Conservation (phyloP, 2,113 vertebrate species). For the Oplegnathus fasciatus region DNA sequence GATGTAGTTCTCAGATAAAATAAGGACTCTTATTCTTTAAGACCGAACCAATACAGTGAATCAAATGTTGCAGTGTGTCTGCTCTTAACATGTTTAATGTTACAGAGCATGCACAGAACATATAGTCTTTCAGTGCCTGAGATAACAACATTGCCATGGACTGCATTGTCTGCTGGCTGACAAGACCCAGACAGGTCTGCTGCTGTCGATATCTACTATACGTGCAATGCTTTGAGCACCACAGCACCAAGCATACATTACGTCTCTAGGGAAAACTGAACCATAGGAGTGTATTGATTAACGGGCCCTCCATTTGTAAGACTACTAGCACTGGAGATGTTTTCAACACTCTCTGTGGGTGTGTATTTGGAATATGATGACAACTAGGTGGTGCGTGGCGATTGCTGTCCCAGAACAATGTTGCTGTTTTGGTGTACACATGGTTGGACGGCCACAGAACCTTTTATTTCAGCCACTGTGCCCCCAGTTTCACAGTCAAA, state of each 20-base stretch:
- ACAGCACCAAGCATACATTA: conserved; percentile 42
- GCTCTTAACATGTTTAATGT: conserved; percentile 3
- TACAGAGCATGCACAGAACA: conserved; percentile 9
- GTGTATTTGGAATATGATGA: conserved; percentile 24
- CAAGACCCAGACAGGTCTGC: conserved; percentile 25
- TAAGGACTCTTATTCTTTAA: background rate
- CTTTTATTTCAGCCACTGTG: background rate
- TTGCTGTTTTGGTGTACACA: background rate
- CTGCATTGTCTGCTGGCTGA: conserved; percentile 23
- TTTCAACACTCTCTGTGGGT: background rate
- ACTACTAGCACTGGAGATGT: conserved; percentile 4
- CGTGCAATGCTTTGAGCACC: conserved; percentile 19
- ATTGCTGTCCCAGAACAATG: background rate
- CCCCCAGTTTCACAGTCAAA: background rate
- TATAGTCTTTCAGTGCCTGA: conserved; percentile 2
- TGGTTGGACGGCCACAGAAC: background rate
- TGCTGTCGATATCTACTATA: conserved; percentile 32
- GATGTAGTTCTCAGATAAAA: background rate
- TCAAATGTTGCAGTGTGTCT: background rate
- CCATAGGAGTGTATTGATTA: conserved; percentile 49
- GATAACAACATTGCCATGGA: conserved; percentile 23
- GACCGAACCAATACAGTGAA: background rate
- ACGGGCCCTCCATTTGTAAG: conserved; percentile 31
- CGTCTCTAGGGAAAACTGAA: conserved; percentile 32
- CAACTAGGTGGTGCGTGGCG: background rate